Percentiles rank a stretch among this genome's conserved stretches.
Conservation (phyloP, 2,888 invertebrate species). For the Bruchidius siliquastri region DNA sequence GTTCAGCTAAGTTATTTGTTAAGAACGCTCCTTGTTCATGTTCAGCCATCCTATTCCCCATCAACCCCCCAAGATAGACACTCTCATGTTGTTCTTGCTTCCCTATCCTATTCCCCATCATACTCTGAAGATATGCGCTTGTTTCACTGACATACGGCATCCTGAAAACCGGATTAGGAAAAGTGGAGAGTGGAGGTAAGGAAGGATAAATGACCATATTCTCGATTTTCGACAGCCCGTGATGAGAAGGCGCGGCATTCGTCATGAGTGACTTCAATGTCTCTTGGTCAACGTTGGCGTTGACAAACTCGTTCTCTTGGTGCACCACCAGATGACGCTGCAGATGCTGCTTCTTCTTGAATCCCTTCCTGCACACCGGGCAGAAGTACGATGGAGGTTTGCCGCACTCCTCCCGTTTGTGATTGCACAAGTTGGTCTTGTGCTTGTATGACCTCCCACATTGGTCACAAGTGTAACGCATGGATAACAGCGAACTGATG, state of each 20-base stretch:
- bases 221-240: not conserved
- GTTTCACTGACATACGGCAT: not conserved
- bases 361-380: slow-evolving; percentile 43
- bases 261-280: slow-evolving; percentile 1
- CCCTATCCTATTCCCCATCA: not conserved
- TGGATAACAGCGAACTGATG: not conserved
- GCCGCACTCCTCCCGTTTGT: slow-evolving; percentile 51
- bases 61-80: not conserved
- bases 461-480: slow-evolving; percentile 30
- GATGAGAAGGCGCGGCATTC: not conserved
- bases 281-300: slow-evolving; percentile 8
- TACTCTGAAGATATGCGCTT: not conserved
- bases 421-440: slow-evolving; percentile 47
- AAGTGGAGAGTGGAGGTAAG: slow-evolving; percentile 10
- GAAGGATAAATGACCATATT: not conserved
- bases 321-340: slow-evolving; percentile 35
- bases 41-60: not conserved
- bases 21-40: not conserved
- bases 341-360: slow-evolving; percentile 40
- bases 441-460: slow-evolving; percentile 42
- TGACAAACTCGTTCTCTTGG: slow-evolving; percentile 14
- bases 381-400: slow-evolving; percentile 50
- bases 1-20: not conserved
- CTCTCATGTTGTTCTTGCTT: not conserved
- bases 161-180: slow-evolving; percentile 10